Evolutionary conservation across 1,140 invertebrate genomes (phyloP), one percentile per base, ranked within the genome.

Genomic region (Trinorchestia longiramus): DNA sequence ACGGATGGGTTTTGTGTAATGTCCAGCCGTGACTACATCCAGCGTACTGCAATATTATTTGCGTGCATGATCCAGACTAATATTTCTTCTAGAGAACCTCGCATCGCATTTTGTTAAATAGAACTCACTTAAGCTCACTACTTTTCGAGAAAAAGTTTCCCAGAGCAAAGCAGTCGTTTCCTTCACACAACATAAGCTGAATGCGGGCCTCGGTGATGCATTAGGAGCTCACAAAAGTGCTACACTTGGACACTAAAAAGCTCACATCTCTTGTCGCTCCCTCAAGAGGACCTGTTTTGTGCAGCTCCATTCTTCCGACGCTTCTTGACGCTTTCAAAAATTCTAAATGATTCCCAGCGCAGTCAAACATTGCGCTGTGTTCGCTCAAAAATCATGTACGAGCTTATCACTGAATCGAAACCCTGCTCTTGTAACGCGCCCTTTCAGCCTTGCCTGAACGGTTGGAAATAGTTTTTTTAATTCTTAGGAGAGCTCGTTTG

Each of bases 181-280:
- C 28, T 19, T 23, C 62, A 36, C 62, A 36, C 15, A 77, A 28
- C 62, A 28, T 15, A 28, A 77, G 62, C 62, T 77, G 11, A 77
- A 77, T 77, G 62, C 62, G 62, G 62, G 62, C 62, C 62, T 77
- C 15, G 62, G 15, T 77, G 36, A 36, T 44, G 41, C 92, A 94
- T 94, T 45, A 40, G 41, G 41, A 23, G 41, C 43, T 44, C 92
- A 94, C 92, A 94, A 94, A 94, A 94, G 92, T 94, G 92, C 43
- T 94, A 94, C 92, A 45, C 92, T 94, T 94, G 43, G 43, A 47
- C 88, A 90, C 92, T 94, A 94, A 94, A 94, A 94, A 94, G 92
- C 92, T 94, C 92, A 45, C 44, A 47, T 45, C 43, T 23, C 43
- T 43, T 11, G 41, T 94, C 44, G 41, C 92, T 28, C 40, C 43